phyloP scores from a whole-genome alignment of 1,140 invertebrate genomes.

The Drosophila takahashii region DNA sequence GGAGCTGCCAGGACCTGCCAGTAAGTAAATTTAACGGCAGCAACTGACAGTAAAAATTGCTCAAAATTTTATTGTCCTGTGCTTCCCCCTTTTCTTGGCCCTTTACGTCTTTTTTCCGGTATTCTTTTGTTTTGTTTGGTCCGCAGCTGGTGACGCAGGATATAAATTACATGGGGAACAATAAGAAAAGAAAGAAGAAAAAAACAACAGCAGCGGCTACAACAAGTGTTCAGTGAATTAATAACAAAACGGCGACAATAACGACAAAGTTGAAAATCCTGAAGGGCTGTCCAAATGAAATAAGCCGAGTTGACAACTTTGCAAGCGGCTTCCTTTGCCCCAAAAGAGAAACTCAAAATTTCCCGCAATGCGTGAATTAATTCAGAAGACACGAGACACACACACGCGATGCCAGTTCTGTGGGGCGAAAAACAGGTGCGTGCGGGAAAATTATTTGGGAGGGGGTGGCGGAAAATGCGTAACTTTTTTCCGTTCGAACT shows the following conservation, averaged over 20 bases:
- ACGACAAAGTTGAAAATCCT: constrained; percentile 37
- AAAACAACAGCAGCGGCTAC: constrained; percentile 26
- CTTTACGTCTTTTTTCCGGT: constrained; percentile 5
- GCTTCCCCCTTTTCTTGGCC: constrained; percentile 22
- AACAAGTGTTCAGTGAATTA: constrained; percentile 57
- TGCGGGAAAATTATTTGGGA: constrained; percentile 2
- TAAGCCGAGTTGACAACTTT: constrained; percentile 77
- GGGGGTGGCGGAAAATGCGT: background rate
- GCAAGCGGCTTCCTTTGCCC: constrained; percentile 18
- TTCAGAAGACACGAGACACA: constrained; percentile 46
- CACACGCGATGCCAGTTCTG: constrained; percentile 35
- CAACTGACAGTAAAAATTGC: constrained; percentile 51
- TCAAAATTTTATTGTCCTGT: constrained; percentile 47
- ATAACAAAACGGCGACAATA: constrained; percentile 61
- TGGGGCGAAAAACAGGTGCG: constrained; percentile 36
- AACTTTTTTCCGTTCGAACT: background rate
- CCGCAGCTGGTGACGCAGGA: constrained; percentile 62
- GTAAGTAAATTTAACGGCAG: constrained; percentile 46
- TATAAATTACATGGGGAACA: constrained; percentile 61
- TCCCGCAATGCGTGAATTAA: constrained; percentile 69
- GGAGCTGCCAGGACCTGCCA: constrained; percentile 25
- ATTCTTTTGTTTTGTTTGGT: constrained; percentile 18
- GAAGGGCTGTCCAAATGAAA: constrained; percentile 62
- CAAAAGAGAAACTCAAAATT: constrained; percentile 36
- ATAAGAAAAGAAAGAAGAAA: constrained; percentile 32